Conservation (phyloP, 2,113 vertebrate genomes). For the Cyrtonyx montezumae region DNA sequence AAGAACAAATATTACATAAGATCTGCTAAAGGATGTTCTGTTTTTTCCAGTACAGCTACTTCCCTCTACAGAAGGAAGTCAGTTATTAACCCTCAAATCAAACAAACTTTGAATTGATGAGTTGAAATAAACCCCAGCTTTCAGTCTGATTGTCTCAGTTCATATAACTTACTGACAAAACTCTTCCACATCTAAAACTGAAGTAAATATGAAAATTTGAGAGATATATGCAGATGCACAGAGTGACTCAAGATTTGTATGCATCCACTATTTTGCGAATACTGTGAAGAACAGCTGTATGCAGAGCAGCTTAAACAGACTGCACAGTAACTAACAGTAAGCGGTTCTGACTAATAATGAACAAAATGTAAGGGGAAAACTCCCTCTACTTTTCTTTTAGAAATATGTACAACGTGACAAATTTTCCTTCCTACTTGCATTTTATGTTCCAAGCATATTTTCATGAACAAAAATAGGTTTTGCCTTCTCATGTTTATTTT, state of each 20-base stretch:
- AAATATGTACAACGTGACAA: background rate
- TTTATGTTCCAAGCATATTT: background rate
- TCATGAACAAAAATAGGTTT: background rate
- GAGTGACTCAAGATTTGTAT: background rate
- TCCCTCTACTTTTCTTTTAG: background rate
- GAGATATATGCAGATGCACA: background rate
- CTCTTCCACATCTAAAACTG: background rate
- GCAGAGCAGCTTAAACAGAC: background rate
- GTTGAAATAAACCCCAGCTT: slow-evolving; percentile 3
- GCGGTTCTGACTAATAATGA: background rate
- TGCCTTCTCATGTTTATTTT: background rate
- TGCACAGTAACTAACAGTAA: background rate
- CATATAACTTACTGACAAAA: background rate
- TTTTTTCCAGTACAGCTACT: slow-evolving; percentile 1
- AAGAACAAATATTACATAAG: slow-evolving; percentile 15
- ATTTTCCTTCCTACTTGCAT: background rate
- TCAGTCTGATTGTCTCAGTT: background rate
- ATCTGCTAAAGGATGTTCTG: slow-evolving; percentile 33
- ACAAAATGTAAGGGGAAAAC: background rate
- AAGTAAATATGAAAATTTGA: background rate
- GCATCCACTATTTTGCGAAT: background rate
- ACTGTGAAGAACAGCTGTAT: background rate
- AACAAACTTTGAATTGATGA: background rate
- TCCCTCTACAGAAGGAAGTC: background rate
- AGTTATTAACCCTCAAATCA: slow-evolving; percentile 28